Conservation (phyloP, 35 echinoderm and acorn worm species). For the Anneissia japonica region DNA sequence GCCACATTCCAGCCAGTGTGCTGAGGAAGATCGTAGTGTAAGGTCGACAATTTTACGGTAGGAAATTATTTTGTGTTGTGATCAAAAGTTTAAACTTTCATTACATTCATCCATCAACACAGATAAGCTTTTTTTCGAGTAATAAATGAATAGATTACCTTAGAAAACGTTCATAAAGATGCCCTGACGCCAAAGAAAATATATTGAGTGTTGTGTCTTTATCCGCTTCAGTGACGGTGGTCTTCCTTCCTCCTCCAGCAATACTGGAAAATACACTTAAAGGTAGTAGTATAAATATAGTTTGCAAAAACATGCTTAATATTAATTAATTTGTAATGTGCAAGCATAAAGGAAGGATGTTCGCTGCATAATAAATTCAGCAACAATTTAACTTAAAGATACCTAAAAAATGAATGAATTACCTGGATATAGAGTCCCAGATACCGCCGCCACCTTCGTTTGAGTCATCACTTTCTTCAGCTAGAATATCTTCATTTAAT, state of each 20-base stretch:
- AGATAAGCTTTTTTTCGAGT: too few relatives aligned
- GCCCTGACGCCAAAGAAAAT: constrained; percentile 95
- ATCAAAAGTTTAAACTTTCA: too few relatives aligned
- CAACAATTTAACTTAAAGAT: neutral
- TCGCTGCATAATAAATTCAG: neutral
- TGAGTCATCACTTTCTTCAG: constrained; percentile 19
- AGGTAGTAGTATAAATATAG: neutral
- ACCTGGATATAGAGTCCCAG: constrained; percentile 88
- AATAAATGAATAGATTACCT: too few relatives aligned
- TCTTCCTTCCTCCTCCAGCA: constrained; percentile 27
- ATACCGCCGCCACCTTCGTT: constrained; percentile 60
- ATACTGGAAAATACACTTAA: constrained; percentile 70
- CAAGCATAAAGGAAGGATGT: neutral
- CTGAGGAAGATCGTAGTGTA: too few relatives aligned
- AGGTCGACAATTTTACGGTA: too few relatives aligned
- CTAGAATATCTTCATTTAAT: constrained; percentile 48
- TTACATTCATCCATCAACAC: too few relatives aligned
- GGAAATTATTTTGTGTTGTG: too few relatives aligned
- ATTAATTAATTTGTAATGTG: neutral
- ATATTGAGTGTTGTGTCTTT: constrained; percentile 80
- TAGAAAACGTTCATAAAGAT: constrained; percentile 92
- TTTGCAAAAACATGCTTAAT: neutral
- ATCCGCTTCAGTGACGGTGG: constrained; percentile 4
- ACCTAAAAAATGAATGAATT: neutral
- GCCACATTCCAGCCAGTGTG: too few relatives aligned